Evolutionary conservation across 2,888 invertebrate genomes (phyloP), one percentile per base, ranked within the genome.

Genomic region (Podotricha telesiphe): DNA sequence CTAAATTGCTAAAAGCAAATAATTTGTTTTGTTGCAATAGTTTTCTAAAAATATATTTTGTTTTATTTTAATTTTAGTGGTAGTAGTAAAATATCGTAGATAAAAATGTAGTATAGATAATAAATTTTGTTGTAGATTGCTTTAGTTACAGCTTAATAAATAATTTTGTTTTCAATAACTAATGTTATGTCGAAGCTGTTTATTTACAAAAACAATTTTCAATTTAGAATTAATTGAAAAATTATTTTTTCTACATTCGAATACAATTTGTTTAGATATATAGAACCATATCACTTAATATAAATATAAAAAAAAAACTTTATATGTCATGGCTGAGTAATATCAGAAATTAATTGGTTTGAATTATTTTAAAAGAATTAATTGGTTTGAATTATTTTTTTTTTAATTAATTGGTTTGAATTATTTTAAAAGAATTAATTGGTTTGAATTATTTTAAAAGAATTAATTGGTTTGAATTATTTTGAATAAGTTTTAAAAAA

Each of bases 1-100:
- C 40, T 80, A 81, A 80, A 76, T 85, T 88, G 88, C 88, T 88
- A 75, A 84, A 75, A 91, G 89, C 91, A 86, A 81, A 76, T 72
- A 71, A 70, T 68, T 64, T 70, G 75, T 79, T 80, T 77, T 79
- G 82, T 81, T 87, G 87, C 88, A 88, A 88, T 82, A 87, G 82
- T 78, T 79, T 68, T 68, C 17, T 34, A 75, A 80, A 74, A 77
- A 81, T 85, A 87, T 86, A 87, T 88, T 84, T 86, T 84, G 82
- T 74, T 78, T 76, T 76, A 75, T 71, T 72, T 61, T 79, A 76
- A 74, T 73, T 66, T 74, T 64, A 61, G 65, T 40, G n/a, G 47
- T 67, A 69, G 67, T 71, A 65, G 48, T 71, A 74, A 69, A 69
- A 67, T 65, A 67, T 67, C 45, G 65, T 73, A 71, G 63, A 37